Evolutionary conservation across 2,888 invertebrate species (phyloP), one percentile per base, ranked within the genome.

Genomic region (Ligdia adustata): DNA sequence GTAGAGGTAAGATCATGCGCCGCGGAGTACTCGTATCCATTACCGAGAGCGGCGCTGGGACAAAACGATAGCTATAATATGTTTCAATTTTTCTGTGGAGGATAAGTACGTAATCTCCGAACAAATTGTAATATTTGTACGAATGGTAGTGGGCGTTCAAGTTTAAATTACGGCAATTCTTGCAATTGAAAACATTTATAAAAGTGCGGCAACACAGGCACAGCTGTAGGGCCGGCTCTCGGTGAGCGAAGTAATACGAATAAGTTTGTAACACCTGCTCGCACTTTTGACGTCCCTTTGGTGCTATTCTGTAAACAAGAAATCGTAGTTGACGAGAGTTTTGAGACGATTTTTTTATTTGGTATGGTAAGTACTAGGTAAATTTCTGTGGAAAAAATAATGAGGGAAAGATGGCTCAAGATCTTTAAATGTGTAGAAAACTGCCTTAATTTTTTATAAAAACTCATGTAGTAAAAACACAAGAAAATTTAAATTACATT

Each of bases 231-330:
- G 67, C 69, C 68, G 74, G 69, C 68, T 60, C 52, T 69, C 51
- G 50, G 62, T 64, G 57, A 61, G 60, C 62, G 68, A 70, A 72
- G 75, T 77, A 75, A 79, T 71, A 67, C 52, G 67, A 72, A 69
- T 66, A 76, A 78, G 73, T 75, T 75, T 66, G 59, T 65, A 60
- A 61, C 82, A 82, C 81, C 82, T 82, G 82, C 75, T 72, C 65
- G 58, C 72, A 16, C n/a, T 24, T 67, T 62, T 73, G 70, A 73
- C 69, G 66, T 60, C 59, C 39, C 32, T 43, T 41, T 32, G 34
- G 47, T 34, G 22, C 16, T 43, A 33, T 49, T 46, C 34, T 34
- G 29, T 39, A 45, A 51, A 51, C 53, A 51, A 48, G 26, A 50
- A 46, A 46, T 35, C 47, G 24, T 40, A 41, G 29, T 34, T 31